Evolutionary conservation across 2,888 invertebrate genomes (phyloP).

Genomic region (Trissolcus japonicus): DNA sequence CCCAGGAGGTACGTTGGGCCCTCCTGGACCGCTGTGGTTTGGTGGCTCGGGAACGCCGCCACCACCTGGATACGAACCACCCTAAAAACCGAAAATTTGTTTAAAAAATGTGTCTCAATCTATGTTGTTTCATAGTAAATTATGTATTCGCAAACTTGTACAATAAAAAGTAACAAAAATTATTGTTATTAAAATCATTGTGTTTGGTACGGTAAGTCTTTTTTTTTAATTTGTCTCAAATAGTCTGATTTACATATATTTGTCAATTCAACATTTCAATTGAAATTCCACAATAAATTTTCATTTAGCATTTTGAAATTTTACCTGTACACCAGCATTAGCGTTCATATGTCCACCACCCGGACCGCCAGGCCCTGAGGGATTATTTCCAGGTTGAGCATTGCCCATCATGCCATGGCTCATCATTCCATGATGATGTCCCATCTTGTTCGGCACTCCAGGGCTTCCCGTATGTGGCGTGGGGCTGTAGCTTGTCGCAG

Average conservation of each 20-base stretch:
- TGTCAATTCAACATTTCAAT: no score
- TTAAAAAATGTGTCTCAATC: background rate
- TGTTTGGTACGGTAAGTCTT: no score
- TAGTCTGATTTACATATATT: no score
- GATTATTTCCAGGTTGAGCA: constrained; percentile 57
- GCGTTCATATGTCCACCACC: constrained; percentile 72
- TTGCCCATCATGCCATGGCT: constrained; percentile 71
- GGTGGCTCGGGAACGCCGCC: constrained; percentile 78
- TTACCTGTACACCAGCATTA: constrained; percentile 45
- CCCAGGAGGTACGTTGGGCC: constrained; percentile 76
- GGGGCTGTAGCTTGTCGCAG: constrained; percentile 72
- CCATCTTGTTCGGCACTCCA: constrained; percentile 71
- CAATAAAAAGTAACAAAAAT: no score
- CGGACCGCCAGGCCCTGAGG: constrained; percentile 78
- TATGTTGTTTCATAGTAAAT: no score
- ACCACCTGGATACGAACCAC: constrained; percentile 79
- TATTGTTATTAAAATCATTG: no score
- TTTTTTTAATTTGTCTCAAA: no score
- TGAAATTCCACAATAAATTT: no score
- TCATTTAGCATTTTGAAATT: no score
- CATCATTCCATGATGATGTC: constrained; percentile 69
- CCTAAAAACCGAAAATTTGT: constrained; percentile 66
- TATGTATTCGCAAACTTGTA: no score
- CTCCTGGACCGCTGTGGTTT: constrained; percentile 77
- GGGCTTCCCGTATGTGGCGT: constrained; percentile 73